phyloP scores from a whole-genome alignment of 2,888 invertebrate genomes.

The Drosophila niveifrons region DNA sequence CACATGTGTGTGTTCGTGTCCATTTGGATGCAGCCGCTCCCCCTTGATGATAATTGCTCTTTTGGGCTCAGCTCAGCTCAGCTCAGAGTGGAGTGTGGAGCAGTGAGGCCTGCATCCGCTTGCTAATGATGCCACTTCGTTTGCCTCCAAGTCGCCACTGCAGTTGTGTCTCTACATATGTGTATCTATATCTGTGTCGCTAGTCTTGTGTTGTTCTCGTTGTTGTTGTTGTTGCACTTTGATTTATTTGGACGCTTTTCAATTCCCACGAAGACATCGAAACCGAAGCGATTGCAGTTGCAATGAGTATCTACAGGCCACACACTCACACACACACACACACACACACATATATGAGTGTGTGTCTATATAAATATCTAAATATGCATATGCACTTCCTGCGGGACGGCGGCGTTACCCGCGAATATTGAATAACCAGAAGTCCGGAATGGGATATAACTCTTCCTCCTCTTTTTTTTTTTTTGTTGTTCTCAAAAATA shows the following conservation, averaged over 20 bases:
- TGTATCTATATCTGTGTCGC: constrained; percentile 14
- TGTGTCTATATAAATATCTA: constrained; percentile 5
- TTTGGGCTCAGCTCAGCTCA: constrained; percentile 30
- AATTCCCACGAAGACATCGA: constrained; percentile 68
- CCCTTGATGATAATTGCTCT: constrained; percentile 13
- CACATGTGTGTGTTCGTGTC: constrained; percentile 60
- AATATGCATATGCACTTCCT: constrained; percentile 65
- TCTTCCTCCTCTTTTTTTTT: background rate
- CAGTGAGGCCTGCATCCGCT: constrained; percentile 78
- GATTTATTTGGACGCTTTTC: constrained; percentile 73
- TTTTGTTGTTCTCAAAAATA: constrained; percentile 52
- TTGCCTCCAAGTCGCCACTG: constrained; percentile 39
- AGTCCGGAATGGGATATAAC: constrained; percentile 33
- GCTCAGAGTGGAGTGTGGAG: constrained; percentile 53
- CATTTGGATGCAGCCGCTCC: constrained; percentile 47
- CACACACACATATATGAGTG: constrained; percentile 3
- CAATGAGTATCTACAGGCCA: constrained; percentile 14
- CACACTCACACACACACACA: too few species aligned
- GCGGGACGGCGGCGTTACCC: constrained; percentile 58
- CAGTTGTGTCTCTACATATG: constrained; percentile 24
- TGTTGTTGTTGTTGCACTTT: constrained; percentile 66
- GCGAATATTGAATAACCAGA: constrained; percentile 79
- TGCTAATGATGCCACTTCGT: constrained; percentile 67
- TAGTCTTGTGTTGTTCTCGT: constrained; percentile 27
- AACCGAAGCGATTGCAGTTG: constrained; percentile 43